Conservation (phyloP, 2,797 vertebrate genomes). For the Dermochelys coriacea region DNA sequence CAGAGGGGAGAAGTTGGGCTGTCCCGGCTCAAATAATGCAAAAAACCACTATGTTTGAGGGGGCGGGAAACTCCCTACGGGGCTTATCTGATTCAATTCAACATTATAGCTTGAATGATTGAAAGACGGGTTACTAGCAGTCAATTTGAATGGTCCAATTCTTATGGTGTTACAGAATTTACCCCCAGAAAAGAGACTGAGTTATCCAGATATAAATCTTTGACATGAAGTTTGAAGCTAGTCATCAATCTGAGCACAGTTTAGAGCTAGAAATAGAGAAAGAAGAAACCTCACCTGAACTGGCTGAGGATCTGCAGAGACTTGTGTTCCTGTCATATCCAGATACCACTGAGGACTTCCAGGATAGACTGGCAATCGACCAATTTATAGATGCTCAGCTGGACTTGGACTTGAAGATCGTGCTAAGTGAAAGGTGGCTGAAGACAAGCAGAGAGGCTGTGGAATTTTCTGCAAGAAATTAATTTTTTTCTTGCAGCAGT, state of each 20-base stretch:
- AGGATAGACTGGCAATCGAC: neutral
- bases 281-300: neutral
- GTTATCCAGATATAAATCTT: neutral
- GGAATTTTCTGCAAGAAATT: too few species aligned
- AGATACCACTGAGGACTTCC: neutral
- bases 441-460: neutral
- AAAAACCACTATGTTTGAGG: neutral
- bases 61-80: neutral
- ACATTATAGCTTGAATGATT: neutral
- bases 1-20: neutral
- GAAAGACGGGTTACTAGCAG: neutral
- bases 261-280: neutral
- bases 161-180: neutral
- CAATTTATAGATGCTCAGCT: neutral
- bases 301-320: neutral
- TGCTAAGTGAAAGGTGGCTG: neutral
- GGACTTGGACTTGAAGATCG: neutral
- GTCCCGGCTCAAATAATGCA: neutral
- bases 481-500: too few species aligned
- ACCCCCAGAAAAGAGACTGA: neutral
- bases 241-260: neutral
- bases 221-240: neutral
- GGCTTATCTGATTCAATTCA: neutral
- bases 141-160: neutral
- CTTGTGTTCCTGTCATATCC: neutral